phyloP scores from a whole-genome alignment of 2,888 invertebrate species.

The Amphiduros pacificus region DNA sequence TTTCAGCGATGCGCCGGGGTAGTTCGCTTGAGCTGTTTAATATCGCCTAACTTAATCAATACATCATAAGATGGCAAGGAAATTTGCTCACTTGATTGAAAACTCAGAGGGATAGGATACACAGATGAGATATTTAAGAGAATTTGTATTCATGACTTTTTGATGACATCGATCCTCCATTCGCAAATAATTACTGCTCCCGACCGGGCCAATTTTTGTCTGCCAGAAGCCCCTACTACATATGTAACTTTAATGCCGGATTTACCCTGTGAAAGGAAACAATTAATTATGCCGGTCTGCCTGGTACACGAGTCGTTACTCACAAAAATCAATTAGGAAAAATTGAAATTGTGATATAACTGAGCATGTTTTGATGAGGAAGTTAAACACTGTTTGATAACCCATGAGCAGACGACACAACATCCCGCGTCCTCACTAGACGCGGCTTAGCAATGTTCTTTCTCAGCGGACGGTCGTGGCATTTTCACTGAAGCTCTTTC shows the following conservation, averaged over 20 bases:
- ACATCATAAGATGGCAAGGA: constrained; percentile 9
- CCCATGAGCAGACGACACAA: no score
- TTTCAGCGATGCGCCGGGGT: no score
- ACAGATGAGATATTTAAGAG: constrained; percentile 15
- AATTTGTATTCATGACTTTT: constrained; percentile 18
- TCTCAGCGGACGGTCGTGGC: no score
- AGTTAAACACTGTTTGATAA: no score
- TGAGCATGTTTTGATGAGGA: constrained; percentile 11
- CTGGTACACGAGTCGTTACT: no score
- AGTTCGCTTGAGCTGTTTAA: no score
- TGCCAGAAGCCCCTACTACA: constrained; percentile 9
- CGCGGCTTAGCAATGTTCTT: no score
- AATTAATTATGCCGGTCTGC: no score
- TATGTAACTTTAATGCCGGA: constrained; percentile 8
- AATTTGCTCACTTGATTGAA: constrained; percentile 16
- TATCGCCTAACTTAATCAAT: no score
- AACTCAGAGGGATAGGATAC: constrained; percentile 11
- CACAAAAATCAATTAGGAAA: constrained; percentile 12
- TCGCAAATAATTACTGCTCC: constrained; percentile 18
- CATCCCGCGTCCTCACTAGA: no score
- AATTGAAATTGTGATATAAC: constrained; percentile 9
- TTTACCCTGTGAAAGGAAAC: neutral
- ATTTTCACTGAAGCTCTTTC: no score
- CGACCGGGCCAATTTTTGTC: no score
- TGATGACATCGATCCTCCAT: constrained; percentile 16